Evolutionary conservation across 2,888 invertebrate species (phyloP), one percentile per base, ranked within the genome.

Genomic region (Cheilosia pagana): DNA sequence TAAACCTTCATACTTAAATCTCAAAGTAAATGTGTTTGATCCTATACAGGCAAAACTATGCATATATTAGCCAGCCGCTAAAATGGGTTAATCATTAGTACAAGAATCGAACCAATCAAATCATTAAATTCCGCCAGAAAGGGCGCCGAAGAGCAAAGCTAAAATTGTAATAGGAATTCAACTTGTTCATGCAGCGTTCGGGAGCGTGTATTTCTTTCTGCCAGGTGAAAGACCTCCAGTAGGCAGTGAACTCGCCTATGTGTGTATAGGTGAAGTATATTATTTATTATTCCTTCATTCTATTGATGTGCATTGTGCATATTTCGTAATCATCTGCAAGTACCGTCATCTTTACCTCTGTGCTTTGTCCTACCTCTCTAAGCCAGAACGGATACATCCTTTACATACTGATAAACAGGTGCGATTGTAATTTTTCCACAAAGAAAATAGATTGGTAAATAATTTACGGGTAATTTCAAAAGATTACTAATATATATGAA

Each of bases 111-210:
- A 35, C 12, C 10, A 35, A 35, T 12, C 35, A 35, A 35, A 12
- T 35, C 35, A 35, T 35, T 35, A 35, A 35, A 35, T 10, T 35
- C 12, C 12, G 10, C 14, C 14, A 6, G 28, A 28, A 53, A 16
- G 16, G n/a, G 53, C 41, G 65, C 25, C 28, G 19, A 50, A 43
- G 77, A 21, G 12, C 39, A 67, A 21, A 74, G 53, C 55, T 45
- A 55, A 63, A 62, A 78, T 81, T 68, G 75, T 81, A 81, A 75
- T 75, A 81, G 55, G 63, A 62, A 63, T 68, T 50, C 57, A 55
- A 68, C 74, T 31, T 2, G 45, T 28, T n/a, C 53, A 25, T 31
- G n/a, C 45, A 19, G 50, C 25, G 67, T 25, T 6, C 52, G 12
- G 35, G 35, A 35, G 39, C 19, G 43, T 35, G 16, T 60, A 25